Conservation (phyloP, 1,140 invertebrate species). For the Drosophila bipectinata region DNA sequence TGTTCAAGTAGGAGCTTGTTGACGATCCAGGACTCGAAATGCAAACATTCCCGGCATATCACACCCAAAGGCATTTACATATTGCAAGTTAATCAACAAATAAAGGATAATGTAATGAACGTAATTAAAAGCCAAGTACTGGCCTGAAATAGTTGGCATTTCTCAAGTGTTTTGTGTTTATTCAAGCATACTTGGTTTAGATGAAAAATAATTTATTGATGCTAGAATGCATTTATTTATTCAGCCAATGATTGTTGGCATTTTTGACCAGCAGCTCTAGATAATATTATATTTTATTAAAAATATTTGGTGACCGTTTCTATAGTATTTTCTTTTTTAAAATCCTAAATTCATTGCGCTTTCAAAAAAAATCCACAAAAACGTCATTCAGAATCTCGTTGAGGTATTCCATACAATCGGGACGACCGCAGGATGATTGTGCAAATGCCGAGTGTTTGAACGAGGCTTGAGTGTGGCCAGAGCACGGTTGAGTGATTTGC, state of each 20-base stretch:
- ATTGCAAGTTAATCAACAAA: neutral
- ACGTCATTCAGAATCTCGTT: slow-evolving; percentile 25
- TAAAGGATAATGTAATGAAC: neutral
- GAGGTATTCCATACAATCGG: slow-evolving; percentile 37
- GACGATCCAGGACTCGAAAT: slow-evolving; percentile 38
- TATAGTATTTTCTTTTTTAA: neutral
- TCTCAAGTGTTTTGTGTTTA: slow-evolving; percentile 5
- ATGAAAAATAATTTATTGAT: neutral
- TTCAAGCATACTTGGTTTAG: slow-evolving; percentile 12
- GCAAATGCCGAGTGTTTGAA: slow-evolving; percentile 34
- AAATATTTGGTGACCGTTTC: neutral
- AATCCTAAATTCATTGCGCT: slow-evolving; percentile 10
- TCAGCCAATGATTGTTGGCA: slow-evolving; percentile 6
- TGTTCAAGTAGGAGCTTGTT: slow-evolving; percentile 13
- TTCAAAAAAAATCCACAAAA: slow-evolving; percentile 26
- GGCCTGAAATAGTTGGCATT: neutral
- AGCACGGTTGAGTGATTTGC: slow-evolving; percentile 37
- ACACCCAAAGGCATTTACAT: slow-evolving; percentile 20
- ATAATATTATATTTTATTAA: neutral
- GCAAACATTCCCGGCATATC: slow-evolving; percentile 25
- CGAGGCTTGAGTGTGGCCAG: slow-evolving; percentile 47
- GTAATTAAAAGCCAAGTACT: neutral
- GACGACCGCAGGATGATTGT: slow-evolving; percentile 38
- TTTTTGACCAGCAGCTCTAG: neutral
- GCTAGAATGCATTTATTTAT: slow-evolving; percentile 13